phyloP scores from a whole-genome alignment of 2,888 invertebrate genomes.

The Hydraecia micacea region DNA sequence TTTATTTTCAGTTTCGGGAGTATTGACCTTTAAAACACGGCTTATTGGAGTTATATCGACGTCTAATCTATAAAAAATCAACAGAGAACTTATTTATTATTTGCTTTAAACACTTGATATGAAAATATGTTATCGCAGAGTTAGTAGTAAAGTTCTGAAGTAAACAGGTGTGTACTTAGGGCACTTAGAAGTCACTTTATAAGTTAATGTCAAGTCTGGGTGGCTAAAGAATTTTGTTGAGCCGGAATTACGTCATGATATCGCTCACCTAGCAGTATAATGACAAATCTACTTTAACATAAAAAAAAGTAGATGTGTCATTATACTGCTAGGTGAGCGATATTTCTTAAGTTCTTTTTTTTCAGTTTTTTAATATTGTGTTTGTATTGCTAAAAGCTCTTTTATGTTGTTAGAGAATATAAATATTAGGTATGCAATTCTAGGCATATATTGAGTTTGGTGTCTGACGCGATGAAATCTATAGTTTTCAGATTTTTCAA shows the following conservation, averaged over 20 bases:
- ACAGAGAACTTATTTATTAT: slow-evolving; percentile 80
- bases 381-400: slow-evolving; percentile 36
- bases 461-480: not conserved
- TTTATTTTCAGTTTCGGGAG: slow-evolving; percentile 78
- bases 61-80: slow-evolving; percentile 87
- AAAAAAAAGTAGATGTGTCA: too few relatives aligned
- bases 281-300: too few relatives aligned
- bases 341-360: not conserved
- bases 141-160: slow-evolving; percentile 70
- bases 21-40: slow-evolving; percentile 78
- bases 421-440: slow-evolving; percentile 29
- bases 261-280: too few relatives aligned
- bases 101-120: slow-evolving; percentile 87
- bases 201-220: slow-evolving; percentile 66
- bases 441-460: not conserved
- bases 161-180: slow-evolving; percentile 83
- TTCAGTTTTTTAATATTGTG: not conserved
- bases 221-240: slow-evolving; percentile 1
- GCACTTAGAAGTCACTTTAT: slow-evolving; percentile 68
- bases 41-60: slow-evolving; percentile 73
- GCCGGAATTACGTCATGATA: slow-evolving; percentile 18
- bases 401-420: slow-evolving; percentile 7
- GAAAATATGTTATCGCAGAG: slow-evolving; percentile 77
- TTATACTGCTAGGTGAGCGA: too few relatives aligned
- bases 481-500: too few relatives aligned